A percentile compares a stretch with the other conserved stretches of the same genome.
These are phyloP conservation scores for Cossypha polioptera DNA, from an alignment of 2,797 vertebrate species.

Conservation along the genomic window DNA sequence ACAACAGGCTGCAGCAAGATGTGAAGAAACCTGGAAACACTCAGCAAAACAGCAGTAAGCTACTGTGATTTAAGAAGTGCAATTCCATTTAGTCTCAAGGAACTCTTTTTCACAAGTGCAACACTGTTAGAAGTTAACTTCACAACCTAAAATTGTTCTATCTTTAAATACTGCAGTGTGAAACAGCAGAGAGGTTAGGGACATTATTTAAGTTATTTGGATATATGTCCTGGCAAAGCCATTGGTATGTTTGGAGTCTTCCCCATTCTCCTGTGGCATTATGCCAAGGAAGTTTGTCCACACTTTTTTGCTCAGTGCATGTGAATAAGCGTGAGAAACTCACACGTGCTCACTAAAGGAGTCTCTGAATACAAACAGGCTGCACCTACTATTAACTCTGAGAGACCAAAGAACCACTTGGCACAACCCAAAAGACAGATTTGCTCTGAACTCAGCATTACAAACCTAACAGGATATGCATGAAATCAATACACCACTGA, in stretches of 20 bases:
- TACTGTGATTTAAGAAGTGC: background rate
- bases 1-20: background rate
- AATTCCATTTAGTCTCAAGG: background rate
- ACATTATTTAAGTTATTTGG: background rate
- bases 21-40: background rate
- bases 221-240: background rate
- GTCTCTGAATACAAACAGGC: constrained; percentile 26
- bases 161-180: background rate
- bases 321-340: constrained; percentile 47
- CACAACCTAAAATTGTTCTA: background rate
- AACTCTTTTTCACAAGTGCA: background rate
- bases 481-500: constrained; percentile 56
- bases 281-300: constrained; percentile 27
- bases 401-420: constrained; percentile 35
- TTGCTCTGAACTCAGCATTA: constrained; percentile 37
- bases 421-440: constrained; percentile 40
- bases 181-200: constrained; percentile 6
- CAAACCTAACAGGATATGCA: constrained; percentile 57
- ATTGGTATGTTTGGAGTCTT: constrained; percentile 20
- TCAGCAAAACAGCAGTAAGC: background rate
- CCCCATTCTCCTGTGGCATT: background rate
- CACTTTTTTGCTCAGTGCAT: background rate
- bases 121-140: background rate
- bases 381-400: background rate
- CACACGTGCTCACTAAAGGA: background rate